Conservation (phyloP, 2,797 vertebrate species). For the Varecia variegata region DNA sequence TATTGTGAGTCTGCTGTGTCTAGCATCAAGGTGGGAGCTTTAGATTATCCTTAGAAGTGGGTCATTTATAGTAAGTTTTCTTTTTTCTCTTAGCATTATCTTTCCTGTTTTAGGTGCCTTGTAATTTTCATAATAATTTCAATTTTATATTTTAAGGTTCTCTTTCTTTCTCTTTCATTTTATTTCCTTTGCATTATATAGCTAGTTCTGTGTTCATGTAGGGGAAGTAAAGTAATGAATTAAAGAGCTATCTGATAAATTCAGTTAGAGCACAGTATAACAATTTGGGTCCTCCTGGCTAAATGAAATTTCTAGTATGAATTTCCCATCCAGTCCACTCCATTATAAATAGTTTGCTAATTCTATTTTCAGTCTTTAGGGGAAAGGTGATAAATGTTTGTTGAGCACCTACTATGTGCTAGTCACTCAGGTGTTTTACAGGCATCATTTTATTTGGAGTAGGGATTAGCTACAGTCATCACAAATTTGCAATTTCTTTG, state of each 20-base stretch:
- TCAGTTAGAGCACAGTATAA: not conserved
- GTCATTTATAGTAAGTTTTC: not conserved
- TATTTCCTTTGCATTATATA: constrained; percentile 1
- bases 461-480: not conserved
- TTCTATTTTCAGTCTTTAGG: not conserved
- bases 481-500: not conserved
- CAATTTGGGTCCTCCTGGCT: not conserved
- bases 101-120: not conserved
- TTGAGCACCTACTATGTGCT: not conserved
- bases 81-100: not conserved
- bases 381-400: not conserved
- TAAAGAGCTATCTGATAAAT: not conserved
- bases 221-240: not conserved
- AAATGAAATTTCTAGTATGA: constrained; percentile 20
- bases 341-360: not conserved
- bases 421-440: not conserved
- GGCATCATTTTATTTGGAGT: not conserved
- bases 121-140: not conserved
- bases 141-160: constrained; percentile 24
- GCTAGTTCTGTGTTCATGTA: not conserved
- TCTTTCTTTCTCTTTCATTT: constrained; percentile 33
- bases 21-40: not conserved
- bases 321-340: not conserved
- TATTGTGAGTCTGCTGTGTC: not conserved
- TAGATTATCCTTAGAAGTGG: not conserved